A percentile compares a stretch with the other conserved stretches of the same genome.
phyloP scores from a whole-genome alignment of 2,888 invertebrate genomes.

The Catocala sponsa region DNA sequence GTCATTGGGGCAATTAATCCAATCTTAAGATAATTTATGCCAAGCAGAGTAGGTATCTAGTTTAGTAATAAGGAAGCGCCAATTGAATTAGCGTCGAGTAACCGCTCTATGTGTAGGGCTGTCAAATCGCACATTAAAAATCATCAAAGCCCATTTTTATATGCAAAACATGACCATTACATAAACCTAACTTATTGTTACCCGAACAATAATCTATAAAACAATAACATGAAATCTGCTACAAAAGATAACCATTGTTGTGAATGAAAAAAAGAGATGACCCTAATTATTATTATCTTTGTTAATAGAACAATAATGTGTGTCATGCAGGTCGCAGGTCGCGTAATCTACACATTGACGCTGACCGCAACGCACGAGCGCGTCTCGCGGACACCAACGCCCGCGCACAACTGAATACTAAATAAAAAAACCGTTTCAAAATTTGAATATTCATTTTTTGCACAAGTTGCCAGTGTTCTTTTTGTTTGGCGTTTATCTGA shows the following conservation, averaged over 20 bases:
- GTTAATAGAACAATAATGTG: constrained; percentile 80
- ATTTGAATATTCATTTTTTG: constrained; percentile 4
- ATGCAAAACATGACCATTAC: too few relatives aligned
- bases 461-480: constrained; percentile 4
- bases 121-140: constrained; percentile 22
- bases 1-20: constrained; percentile 40
- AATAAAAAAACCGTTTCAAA: constrained; percentile 3
- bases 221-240: constrained; percentile 3
- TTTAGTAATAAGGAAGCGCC: constrained; percentile 77
- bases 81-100: constrained; percentile 74
- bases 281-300: constrained; percentile 77
- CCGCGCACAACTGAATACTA: constrained; percentile 12
- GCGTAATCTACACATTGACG: constrained; percentile 71
- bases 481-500: constrained; percentile 2
- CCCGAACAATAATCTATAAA: neutral
- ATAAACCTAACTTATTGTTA: too few relatives aligned
- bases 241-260: constrained; percentile 11
- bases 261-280: constrained; percentile 60
- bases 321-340: constrained; percentile 74
- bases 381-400: constrained; percentile 31
- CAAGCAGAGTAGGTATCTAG: constrained; percentile 39
- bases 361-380: constrained; percentile 62
- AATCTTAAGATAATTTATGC: constrained; percentile 39
- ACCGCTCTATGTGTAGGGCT: constrained; percentile 65
- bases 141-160: neutral